Evolutionary conservation across 2,888 invertebrate genomes (phyloP), one percentile per base, ranked within the genome.

Genomic region (Ametastegia equiseti): DNA sequence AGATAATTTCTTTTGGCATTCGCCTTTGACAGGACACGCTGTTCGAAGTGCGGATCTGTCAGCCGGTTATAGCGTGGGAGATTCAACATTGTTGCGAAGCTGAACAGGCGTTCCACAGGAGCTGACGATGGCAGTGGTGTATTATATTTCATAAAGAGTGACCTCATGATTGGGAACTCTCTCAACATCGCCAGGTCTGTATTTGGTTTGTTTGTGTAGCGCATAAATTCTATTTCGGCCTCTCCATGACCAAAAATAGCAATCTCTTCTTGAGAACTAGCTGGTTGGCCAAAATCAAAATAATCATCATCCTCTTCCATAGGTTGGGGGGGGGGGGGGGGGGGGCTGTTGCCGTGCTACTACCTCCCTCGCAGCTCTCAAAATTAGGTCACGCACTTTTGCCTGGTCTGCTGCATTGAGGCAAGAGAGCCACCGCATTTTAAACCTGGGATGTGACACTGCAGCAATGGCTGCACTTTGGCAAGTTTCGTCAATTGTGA

Each of bases 181-280:
- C 67, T 67, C 19, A 67, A 42, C 36, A 67, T 67, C 13, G 19
- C 67, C 67, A 67, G 39, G 19, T 36, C 36, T 19, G 42, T 67
- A 23, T 36, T 67, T 23, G 67, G 67, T 39, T 67, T 39, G 23
- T 42, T 67, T 39, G 23, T 67, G 30, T 67, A 67, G 36, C 67
- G 67, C 39, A 39, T 11, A n/a, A 42, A 67, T 42, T 67, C 67
- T 39, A 67, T 67, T 67, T 67, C 23, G 30, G 42, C 67, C 36
- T 67, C 67, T 67, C 67, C 67, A 67, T 39, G 67, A 39, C 67
- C 67, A 67, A 67, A 67, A 39, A 67, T 67, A 42, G 42, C 67
- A 23, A 42, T 42, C 13, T 23, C 67, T 42, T 67, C 67, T 67
- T 67, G 67, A 27, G 63, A 63, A 27, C 27, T 30, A 27, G 63